Conservation (phyloP, 2,113 vertebrate species). For the Felis chaus region DNA sequence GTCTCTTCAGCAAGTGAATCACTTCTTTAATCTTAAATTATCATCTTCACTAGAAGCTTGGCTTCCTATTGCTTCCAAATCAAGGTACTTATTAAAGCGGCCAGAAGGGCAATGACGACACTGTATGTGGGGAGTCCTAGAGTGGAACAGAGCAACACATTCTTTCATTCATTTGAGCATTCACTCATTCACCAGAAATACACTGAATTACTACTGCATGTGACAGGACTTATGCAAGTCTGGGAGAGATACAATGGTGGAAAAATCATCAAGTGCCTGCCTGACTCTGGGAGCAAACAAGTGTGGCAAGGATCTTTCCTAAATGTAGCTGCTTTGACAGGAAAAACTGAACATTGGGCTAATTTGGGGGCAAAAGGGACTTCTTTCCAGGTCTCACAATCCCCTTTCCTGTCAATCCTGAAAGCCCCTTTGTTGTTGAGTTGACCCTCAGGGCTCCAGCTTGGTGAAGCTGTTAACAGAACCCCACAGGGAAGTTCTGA, state of each 20-base stretch:
- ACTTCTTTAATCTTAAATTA: conserved; percentile 63
- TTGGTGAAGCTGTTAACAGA: not conserved
- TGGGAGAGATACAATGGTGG: fast-evolving
- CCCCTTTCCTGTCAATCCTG: not conserved
- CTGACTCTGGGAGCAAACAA: not conserved
- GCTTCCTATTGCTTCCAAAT: not conserved
- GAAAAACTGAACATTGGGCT: not conserved
- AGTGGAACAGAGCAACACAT: not conserved
- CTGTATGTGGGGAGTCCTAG: not conserved
- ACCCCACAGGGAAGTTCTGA: not conserved
- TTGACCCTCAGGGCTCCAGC: not conserved
- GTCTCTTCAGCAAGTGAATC: conserved; percentile 51
- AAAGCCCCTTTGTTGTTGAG: not conserved
- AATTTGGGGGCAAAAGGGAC: not conserved
- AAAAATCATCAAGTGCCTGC: fast-evolving
- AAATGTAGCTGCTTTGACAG: not conserved
- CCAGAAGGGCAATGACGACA: conserved; percentile 2
- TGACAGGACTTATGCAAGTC: too few relatives aligned
- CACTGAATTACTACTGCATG: not conserved
- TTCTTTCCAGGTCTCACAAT: not conserved
- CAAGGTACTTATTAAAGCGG: conserved; percentile 35
- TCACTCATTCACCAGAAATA: not conserved
- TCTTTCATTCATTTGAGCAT: not conserved
- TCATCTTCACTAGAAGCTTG: not conserved
- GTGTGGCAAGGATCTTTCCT: not conserved